A percentile compares a stretch with the other conserved stretches of the same genome.
phyloP scores from a whole-genome alignment of 2,113 vertebrate species.

The Mobula birostris region DNA sequence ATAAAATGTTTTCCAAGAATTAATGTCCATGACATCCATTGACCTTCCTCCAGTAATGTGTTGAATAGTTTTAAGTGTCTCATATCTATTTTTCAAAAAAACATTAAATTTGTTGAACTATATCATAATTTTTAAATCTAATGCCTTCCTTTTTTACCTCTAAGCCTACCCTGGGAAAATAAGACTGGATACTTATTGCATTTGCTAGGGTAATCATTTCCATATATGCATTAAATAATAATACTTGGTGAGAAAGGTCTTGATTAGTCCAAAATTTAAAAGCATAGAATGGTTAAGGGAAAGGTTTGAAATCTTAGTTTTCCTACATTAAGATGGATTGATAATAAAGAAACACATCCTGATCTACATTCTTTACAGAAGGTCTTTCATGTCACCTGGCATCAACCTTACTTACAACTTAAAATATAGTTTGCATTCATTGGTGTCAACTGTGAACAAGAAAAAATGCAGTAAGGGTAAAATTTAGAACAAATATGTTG shows the following conservation, averaged over 20 bases:
- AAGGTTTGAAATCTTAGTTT: not conserved
- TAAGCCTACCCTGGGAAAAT: not conserved
- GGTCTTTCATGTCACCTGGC: not conserved
- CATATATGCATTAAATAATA: not conserved
- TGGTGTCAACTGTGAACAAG: not conserved
- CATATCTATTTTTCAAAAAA: not conserved
- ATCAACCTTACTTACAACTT: not conserved
- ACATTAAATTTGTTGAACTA: not conserved
- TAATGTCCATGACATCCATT: not conserved
- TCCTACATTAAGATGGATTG: not conserved
- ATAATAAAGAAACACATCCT: not conserved
- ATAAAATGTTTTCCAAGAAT: not conserved
- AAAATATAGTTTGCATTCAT: not conserved
- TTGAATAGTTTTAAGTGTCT: not conserved
- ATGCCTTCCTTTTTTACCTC: not conserved
- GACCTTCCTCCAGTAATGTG: not conserved
- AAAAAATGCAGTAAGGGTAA: not conserved
- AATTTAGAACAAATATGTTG: not conserved
- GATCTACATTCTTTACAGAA: not conserved
- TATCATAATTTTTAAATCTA: not conserved
- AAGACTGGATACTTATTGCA: not conserved
- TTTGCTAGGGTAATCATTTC: not conserved
- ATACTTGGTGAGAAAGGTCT: not conserved
- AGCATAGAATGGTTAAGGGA: not conserved
- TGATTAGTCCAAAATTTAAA: not conserved